Evolutionary conservation across 2,888 invertebrate species (phyloP).

Genomic region (Tiphia femorata): DNA sequence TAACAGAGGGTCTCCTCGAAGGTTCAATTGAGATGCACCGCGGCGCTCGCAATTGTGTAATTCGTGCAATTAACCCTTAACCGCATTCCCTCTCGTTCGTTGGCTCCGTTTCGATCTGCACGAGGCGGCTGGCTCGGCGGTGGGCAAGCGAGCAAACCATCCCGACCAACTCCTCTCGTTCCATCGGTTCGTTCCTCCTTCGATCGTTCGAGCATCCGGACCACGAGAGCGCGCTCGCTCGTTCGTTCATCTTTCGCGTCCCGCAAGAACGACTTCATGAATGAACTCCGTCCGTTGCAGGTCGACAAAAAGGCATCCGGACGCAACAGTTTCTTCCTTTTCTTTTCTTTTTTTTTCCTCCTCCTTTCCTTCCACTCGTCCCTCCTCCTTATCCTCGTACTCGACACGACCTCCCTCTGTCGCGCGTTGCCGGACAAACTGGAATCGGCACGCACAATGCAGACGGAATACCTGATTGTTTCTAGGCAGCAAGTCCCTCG

Average conservation of each 20-base stretch:
- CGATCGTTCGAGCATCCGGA: slow-evolving; percentile 11
- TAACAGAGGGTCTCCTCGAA: too few relatives aligned
- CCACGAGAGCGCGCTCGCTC: slow-evolving; percentile 16
- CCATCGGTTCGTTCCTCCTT: slow-evolving; percentile 27
- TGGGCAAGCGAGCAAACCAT: neutral
- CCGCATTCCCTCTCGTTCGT: slow-evolving; percentile 49
- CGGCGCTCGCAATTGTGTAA: slow-evolving; percentile 41
- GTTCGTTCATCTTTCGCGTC: slow-evolving; percentile 43
- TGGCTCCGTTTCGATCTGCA: slow-evolving; percentile 36
- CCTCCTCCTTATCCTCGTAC: neutral
- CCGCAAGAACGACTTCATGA: slow-evolving; percentile 57
- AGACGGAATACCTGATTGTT: slow-evolving; percentile 54
- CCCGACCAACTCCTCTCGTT: neutral
- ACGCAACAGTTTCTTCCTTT: slow-evolving; percentile 15
- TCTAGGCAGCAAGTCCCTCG: slow-evolving; percentile 42
- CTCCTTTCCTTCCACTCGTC: neutral
- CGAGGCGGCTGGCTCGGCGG: too few relatives aligned
- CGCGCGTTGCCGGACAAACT: slow-evolving; percentile 33
- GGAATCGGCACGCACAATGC: slow-evolving; percentile 57
- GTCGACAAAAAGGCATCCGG: slow-evolving; percentile 24
- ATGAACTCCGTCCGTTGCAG: slow-evolving; percentile 48
- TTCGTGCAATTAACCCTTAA: slow-evolving; percentile 47
- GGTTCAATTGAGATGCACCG: slow-evolving; percentile 46
- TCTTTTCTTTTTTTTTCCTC: slow-evolving; percentile 3
- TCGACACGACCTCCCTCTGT: neutral